phyloP scores from a whole-genome alignment of 35 echinoderm and acorn worm genomes.

The Antedon bifida region DNA sequence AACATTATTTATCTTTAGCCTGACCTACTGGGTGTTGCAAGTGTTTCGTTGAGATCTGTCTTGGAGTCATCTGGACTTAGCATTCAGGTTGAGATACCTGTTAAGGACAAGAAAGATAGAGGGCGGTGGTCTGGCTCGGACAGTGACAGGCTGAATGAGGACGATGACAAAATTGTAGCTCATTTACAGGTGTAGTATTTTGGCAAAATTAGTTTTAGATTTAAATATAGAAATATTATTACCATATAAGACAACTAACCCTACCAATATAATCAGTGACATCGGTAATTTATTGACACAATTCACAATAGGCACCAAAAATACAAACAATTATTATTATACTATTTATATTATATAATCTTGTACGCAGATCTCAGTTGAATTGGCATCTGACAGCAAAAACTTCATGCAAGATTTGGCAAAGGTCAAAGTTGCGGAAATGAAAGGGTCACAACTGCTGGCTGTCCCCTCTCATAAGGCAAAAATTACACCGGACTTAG shows the following conservation, averaged over 20 bases:
- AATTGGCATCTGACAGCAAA: slow-evolving; percentile 74
- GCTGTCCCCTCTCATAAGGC: slow-evolving; percentile 37
- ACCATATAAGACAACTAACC: too few species aligned
- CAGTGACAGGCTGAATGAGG: background rate
- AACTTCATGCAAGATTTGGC: slow-evolving; percentile 66
- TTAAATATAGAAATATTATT: too few species aligned
- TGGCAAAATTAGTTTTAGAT: too few species aligned
- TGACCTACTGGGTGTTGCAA: slow-evolving; percentile 57
- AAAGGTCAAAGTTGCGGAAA: slow-evolving; percentile 74
- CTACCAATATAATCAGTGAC: too few species aligned
- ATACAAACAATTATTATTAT: too few species aligned
- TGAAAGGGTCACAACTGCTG: slow-evolving; percentile 67
- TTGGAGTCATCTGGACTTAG: slow-evolving; percentile 48
- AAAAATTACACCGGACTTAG: background rate
- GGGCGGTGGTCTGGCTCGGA: background rate
- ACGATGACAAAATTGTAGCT: background rate
- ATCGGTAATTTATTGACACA: too few species aligned
- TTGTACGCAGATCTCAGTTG: slow-evolving; percentile 39
- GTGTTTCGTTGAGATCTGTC: slow-evolving; percentile 49
- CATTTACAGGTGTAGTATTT: background rate
- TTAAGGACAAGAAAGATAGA: slow-evolving; percentile 29
- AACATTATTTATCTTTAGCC: slow-evolving; percentile 28
- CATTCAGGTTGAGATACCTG: slow-evolving; percentile 19
- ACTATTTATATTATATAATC: too few species aligned
- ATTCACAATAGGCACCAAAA: too few species aligned